Conservation (phyloP, 1,140 invertebrate genomes). For the Zophobas atratus region DNA sequence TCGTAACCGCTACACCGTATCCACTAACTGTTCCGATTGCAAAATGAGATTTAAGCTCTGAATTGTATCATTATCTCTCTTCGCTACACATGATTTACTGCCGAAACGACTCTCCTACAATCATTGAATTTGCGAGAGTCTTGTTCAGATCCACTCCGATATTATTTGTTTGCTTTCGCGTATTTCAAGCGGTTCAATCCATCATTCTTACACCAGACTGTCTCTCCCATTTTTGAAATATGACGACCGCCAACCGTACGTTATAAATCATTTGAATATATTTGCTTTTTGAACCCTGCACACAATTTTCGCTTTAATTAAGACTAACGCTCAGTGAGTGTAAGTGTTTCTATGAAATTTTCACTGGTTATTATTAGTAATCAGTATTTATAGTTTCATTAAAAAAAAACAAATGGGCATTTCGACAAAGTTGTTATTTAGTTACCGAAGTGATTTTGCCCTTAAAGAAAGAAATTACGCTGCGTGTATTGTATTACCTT, state of each 20-base stretch:
- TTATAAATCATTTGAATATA: conserved; percentile 46
- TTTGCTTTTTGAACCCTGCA: conserved; percentile 20
- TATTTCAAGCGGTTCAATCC: conserved; percentile 40
- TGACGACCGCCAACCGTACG: conserved; percentile 34
- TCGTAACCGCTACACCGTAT: conserved; percentile 38
- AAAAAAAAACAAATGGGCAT: too few species aligned
- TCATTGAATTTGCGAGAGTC: conserved; percentile 44
- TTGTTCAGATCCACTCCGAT: conserved; percentile 46
- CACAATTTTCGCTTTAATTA: conserved; percentile 19
- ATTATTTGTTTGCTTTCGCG: conserved; percentile 49
- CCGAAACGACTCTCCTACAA: conserved; percentile 44
- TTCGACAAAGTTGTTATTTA: too few species aligned
- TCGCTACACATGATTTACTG: conserved; percentile 43
- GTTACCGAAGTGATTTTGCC: too few species aligned
- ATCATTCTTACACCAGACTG: conserved; percentile 49
- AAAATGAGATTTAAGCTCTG: conserved; percentile 46
- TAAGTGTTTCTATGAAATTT: too few species aligned
- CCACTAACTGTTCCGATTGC: conserved; percentile 44
- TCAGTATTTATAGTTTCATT: too few species aligned
- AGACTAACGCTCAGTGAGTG: background rate
- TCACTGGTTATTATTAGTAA: too few species aligned
- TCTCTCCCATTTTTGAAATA: conserved; percentile 47
- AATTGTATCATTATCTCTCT: conserved; percentile 44
- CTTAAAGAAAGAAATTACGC: too few species aligned
- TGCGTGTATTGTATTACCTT: too few species aligned